phyloP scores from a whole-genome alignment of 1,140 invertebrate genomes.

The Aphelenchoides besseyi region DNA sequence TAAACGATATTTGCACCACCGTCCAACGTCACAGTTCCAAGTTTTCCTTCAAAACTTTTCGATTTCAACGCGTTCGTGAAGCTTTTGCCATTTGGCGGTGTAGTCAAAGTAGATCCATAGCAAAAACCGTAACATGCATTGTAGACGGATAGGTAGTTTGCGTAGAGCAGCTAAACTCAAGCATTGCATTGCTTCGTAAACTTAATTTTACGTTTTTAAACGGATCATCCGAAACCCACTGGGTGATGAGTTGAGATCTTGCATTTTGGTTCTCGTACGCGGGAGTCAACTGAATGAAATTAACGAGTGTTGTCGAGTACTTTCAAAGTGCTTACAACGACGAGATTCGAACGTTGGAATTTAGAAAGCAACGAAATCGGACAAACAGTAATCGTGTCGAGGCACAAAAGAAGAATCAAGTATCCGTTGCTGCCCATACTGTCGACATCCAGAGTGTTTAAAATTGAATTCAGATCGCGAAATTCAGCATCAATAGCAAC shows the following conservation, averaged over 20 bases:
- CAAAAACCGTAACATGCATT: conserved; percentile 47
- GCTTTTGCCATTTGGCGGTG: conserved; percentile 8
- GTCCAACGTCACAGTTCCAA: not conserved
- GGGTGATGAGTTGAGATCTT: conserved; percentile 1
- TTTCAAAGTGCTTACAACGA: conserved; percentile 35
- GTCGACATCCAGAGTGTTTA: conserved; percentile 19
- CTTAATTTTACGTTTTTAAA: not conserved
- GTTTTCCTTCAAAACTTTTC: conserved; percentile 7
- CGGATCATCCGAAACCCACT: not conserved
- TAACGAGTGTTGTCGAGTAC: conserved; percentile 10
- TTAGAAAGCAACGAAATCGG: conserved; percentile 15
- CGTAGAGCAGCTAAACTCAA: conserved; percentile 20
- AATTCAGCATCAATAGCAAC: conserved; percentile 38
- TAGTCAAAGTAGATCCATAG: conserved; percentile 22
- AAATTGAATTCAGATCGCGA: conserved; percentile 19
- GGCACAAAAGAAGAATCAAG: conserved; percentile 36
- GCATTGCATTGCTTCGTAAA: conserved; percentile 21
- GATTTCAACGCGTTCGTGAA: conserved; percentile 6
- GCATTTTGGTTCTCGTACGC: conserved; percentile 19
- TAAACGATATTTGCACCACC: not conserved
- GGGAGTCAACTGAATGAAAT: conserved; percentile 14
- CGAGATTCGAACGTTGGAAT: conserved; percentile 28
- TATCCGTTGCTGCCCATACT: conserved; percentile 40
- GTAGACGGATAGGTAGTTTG: conserved; percentile 27
- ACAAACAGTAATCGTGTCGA: conserved; percentile 15